A percentile compares a stretch with the other conserved stretches of the same genome.
Evolutionary conservation across 2,797 vertebrate species (phyloP).

Genomic region (Gorsachius magnificus): DNA sequence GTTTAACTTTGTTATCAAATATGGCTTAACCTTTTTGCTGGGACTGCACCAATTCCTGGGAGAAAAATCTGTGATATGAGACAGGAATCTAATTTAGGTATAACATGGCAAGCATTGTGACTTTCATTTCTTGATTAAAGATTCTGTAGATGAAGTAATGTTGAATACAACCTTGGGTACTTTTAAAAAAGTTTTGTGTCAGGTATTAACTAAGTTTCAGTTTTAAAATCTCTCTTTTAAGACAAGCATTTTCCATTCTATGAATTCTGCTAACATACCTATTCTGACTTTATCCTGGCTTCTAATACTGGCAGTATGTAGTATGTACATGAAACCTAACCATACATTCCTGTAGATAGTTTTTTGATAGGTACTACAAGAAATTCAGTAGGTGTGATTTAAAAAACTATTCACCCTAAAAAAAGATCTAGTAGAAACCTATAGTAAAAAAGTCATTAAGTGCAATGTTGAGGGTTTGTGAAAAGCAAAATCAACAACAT

Average conservation of each 20-base stretch:
- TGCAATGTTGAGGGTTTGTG: not conserved
- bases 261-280: not conserved
- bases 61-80: not conserved
- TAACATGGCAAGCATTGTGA: not conserved
- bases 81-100: not conserved
- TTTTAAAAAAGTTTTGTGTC: not conserved
- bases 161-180: not conserved
- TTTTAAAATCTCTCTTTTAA: not conserved
- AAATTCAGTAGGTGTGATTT: not conserved
- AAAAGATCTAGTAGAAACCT: not conserved
- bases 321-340: accelerated
- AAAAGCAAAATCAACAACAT: not conserved
- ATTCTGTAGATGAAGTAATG: not conserved
- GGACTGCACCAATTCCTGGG: not conserved
- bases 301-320: not conserved
- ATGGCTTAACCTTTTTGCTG: not conserved
- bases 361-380: not conserved
- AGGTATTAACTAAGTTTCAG: not conserved
- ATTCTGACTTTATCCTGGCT: not conserved
- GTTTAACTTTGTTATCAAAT: not conserved
- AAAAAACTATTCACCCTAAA: not conserved
- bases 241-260: not conserved
- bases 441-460: not conserved
- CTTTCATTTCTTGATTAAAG: not conserved
- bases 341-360: not conserved